phyloP scores from a whole-genome alignment of 2,797 vertebrate species.

The Phyllotis vaccarum region DNA sequence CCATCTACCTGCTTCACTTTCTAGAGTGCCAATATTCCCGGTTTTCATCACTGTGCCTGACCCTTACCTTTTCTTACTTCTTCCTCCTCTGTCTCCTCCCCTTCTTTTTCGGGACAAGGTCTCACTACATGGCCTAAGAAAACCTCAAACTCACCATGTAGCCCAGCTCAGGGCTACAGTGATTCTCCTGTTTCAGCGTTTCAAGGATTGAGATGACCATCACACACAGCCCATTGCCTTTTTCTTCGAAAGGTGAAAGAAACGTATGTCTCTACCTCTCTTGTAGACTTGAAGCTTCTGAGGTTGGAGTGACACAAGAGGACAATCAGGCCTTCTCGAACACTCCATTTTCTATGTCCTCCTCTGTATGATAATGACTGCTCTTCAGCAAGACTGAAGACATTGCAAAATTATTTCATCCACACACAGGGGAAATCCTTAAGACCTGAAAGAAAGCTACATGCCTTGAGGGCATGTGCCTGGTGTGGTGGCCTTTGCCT shows the following conservation, averaged over 20 bases:
- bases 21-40: not conserved
- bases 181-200: not conserved
- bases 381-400: slow-evolving; percentile 21
- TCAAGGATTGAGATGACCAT: not conserved
- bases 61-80: not conserved
- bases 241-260: slow-evolving; percentile 36
- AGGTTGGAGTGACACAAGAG: not conserved
- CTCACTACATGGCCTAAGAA: not conserved
- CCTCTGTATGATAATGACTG: not conserved
- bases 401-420: slow-evolving; percentile 17
- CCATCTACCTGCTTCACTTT: not conserved
- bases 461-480: not conserved
- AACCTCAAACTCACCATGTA: not conserved
- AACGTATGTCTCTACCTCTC: not conserved
- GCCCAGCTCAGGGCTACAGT: not conserved
- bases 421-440: not conserved
- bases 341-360: not conserved
- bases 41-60: not conserved
- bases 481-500: not conserved
- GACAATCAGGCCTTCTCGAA: not conserved
- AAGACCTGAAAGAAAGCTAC: slow-evolving; percentile 29
- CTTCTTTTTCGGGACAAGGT: not conserved
- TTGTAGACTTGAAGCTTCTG: not conserved
- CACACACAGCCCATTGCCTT: not conserved
- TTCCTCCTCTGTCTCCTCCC: not conserved